Evolutionary conservation across 2,113 vertebrate genomes (phyloP).

Genomic region (Varanus komodoensis): DNA sequence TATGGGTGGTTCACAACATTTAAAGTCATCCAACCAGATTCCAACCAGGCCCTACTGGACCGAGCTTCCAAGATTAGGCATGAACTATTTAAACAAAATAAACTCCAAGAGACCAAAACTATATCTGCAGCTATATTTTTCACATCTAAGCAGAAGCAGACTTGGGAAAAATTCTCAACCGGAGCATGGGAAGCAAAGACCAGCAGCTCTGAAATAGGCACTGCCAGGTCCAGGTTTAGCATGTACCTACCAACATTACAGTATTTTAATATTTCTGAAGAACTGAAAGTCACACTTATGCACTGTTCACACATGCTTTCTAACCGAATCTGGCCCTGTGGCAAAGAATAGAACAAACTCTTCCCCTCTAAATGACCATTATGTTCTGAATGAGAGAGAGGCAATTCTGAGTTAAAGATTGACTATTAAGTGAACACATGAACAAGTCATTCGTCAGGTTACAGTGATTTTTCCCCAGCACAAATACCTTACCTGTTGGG

Average conservation of each 20-base stretch:
- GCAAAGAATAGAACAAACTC: neutral
- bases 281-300: neutral
- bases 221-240: neutral
- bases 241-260: neutral
- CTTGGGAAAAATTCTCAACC: neutral
- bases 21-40: too few species aligned
- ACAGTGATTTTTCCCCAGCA: neutral
- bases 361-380: neutral
- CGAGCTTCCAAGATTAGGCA: too few species aligned
- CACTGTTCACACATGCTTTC: neutral
- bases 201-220: neutral
- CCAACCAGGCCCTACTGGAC: too few species aligned
- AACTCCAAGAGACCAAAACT: neutral
- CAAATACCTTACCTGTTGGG: slow-evolving; percentile 81
- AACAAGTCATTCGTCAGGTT: neutral
- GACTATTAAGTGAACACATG: neutral
- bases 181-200: neutral
- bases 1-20: too few species aligned
- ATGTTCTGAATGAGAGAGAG: neutral
- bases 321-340: neutral
- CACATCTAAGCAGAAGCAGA: neutral
- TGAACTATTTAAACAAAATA: too few species aligned
- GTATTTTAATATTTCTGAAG: neutral
- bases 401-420: neutral
- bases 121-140: neutral